phyloP scores from a whole-genome alignment of 2,888 invertebrate genomes.

The Eupeodes luniger region DNA sequence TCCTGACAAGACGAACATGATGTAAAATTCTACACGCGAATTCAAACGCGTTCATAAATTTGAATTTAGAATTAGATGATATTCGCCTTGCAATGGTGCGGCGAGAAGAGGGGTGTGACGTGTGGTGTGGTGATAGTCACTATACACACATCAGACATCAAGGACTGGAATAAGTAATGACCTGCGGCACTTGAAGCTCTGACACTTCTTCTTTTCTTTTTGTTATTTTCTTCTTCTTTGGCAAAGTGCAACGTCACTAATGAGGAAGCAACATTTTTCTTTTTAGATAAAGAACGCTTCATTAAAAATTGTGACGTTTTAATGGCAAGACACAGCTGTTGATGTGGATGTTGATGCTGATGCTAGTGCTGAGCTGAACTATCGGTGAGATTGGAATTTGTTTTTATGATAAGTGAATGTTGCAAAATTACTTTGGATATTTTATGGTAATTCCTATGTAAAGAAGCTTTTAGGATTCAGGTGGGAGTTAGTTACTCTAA shows the following conservation, averaged over 20 bases:
- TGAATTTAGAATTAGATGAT: constrained; percentile 50
- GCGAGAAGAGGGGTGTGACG: not conserved
- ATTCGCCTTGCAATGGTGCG: not conserved
- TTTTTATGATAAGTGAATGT: too few relatives aligned
- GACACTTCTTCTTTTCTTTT: constrained; percentile 13
- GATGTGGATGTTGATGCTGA: not conserved
- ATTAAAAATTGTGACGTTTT: constrained; percentile 47
- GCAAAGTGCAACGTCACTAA: constrained; percentile 27
- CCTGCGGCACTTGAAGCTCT: constrained; percentile 47
- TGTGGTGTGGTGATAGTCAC: not conserved
- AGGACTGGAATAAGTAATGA: constrained; percentile 43
- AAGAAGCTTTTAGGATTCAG: too few relatives aligned
- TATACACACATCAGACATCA: not conserved
- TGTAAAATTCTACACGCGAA: constrained; percentile 57
- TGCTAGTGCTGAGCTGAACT: not conserved
- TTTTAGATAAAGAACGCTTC: constrained; percentile 33
- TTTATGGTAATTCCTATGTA: too few relatives aligned
- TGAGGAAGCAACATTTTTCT: constrained; percentile 48
- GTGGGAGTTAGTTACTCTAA: too few relatives aligned
- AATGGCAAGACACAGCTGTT: constrained; percentile 26
- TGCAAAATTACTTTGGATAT: too few relatives aligned
- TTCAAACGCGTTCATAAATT: constrained; percentile 64
- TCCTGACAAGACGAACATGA: constrained; percentile 49
- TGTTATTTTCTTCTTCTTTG: constrained; percentile 2
- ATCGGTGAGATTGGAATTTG: too few relatives aligned